Base-by-base conservation (phyloP, 1,140 invertebrate genomes). In the Papilio machaon region DNA sequence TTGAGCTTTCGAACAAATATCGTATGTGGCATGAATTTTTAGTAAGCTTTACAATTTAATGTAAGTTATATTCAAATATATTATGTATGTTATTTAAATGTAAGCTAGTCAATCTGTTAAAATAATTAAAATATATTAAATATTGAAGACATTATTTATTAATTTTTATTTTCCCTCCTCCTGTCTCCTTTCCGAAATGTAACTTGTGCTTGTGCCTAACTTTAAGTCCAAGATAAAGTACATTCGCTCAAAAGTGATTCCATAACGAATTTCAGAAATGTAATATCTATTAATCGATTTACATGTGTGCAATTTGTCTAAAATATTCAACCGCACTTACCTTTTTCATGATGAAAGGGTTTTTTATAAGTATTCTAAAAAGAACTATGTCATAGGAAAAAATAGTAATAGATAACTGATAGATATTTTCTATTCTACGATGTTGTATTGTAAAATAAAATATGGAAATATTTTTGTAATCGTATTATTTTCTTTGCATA, bases 101-200 rank as follows among this genome's bases (percentile, higher is more conserved):
- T 79, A 79, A 79, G 60, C 77, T 79, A 79, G 77, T 79, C 77
- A 78, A 78, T 78, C 35, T 67, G 43, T 46, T 43, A 79, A 79
- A 79, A 10, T 60, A 70, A 30, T 64, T 38, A 70, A 70, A 70
- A 64, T 64, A 23, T 64, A 64, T 78, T 46, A 60, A 64, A 64
- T 60, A 19, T 74, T 74, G 4, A 46, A 74, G 46, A 23, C n/a
- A 13, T 74, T 30, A 46, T 74, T 64, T 30, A 30, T 30, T 11
- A 23, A 11, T 30, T 64, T 23, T 23, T 13, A 10, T 11, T 30
- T 54, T 17, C 1, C 15, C 17, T 54, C 2, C 15, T 30, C 17
- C 17, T 43, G 38, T 43, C 38, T 43, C 38, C 38, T 43, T 43
- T 43, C 4, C 38, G 23, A 43, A 43, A 43, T 43, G 7, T 43